Base-by-base conservation (phyloP, 2,797 vertebrate species). In the Sardinella longiceps region DNA sequence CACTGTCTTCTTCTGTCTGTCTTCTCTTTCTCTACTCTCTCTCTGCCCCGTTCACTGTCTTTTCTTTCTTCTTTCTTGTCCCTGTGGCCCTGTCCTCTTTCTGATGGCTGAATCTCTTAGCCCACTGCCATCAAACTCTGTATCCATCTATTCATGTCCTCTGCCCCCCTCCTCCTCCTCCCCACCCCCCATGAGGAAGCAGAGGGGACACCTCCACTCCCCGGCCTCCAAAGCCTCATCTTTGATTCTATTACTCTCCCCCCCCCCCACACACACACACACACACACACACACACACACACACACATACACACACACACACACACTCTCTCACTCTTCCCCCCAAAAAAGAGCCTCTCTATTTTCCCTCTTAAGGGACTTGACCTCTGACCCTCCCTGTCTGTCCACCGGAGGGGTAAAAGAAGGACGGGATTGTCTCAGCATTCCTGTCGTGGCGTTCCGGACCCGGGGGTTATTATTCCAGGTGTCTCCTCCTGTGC, bases 401-500 rank as follows among this genome's bases (percentile, higher is more conserved):
- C 82, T 58, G 39, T 39, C 82, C 5, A 70, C 60, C 74, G 85
- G 51, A 39, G n/a, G 80, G 39, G 46, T 77, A 77, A 60, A 82
- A 87, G 86, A 90, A 88, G 87, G 85, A 80, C 60, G 86, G 84
- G 85, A 83, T 90, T 88, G 89, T 90, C 83, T 88, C 80, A 50
- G 81, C 70, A 77, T 77, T 83, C 53, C 46, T 84, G 83, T 58
- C 60, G 11, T 30, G 82, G 48, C 60, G 80, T 45, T 82, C 81
- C 25, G 87, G 84, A 85, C 83, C 23, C 82, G 80, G 43, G 86
- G 88, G 83, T 88, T 94, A 92, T 95, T 95, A 94, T 93, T 90
- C 90, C 93, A 95, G 93, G 94, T 94, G 93, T 94, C 91, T 92
- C 90, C 89, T 93, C 90, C 89, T 86, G 89, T 89, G 90, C 82